Conservation (phyloP, 1,140 invertebrate genomes). For the Telenomus remus region DNA sequence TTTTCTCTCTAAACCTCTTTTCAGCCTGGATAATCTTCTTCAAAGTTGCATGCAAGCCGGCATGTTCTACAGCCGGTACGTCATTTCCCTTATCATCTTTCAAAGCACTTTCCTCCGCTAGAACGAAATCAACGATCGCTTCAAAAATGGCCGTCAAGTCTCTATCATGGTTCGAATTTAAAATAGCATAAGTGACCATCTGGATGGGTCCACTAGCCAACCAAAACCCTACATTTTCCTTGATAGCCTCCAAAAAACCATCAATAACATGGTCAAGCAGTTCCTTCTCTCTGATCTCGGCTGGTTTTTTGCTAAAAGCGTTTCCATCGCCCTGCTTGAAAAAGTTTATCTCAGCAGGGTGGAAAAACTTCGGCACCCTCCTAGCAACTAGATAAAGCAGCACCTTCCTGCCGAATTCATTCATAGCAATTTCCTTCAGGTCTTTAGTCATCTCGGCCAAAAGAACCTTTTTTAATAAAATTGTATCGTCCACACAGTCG, state of each 20-base stretch:
- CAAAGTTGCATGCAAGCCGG: conserved; percentile 85
- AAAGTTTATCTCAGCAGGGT: conserved; percentile 82
- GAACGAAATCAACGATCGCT: conserved; percentile 73
- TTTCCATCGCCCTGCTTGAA: conserved; percentile 84
- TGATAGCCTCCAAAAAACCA: conserved; percentile 79
- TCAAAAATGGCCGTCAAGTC: conserved; percentile 68
- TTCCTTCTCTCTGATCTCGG: conserved; percentile 82
- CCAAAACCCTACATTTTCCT: conserved; percentile 80
- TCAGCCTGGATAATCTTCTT: conserved; percentile 87
- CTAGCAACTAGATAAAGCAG: conserved; percentile 90
- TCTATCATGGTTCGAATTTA: conserved; percentile 77
- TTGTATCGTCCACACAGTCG: conserved; percentile 95
- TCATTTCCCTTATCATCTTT: conserved; percentile 73
- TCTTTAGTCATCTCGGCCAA: conserved; percentile 84
- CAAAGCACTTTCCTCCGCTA: conserved; percentile 64
- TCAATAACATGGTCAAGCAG: conserved; percentile 81
- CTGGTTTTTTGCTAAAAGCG: conserved; percentile 87
- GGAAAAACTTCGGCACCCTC: conserved; percentile 84
- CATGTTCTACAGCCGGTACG: conserved; percentile 83
- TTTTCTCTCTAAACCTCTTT: conserved; percentile 67
- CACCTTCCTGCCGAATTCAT: conserved; percentile 84
- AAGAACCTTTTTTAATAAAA: conserved; percentile 89
- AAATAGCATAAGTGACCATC: conserved; percentile 82
- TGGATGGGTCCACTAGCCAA: conserved; percentile 81
- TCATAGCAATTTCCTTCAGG: conserved; percentile 81